These are phyloP conservation scores for Entomyzon cyanotis DNA, from an alignment of 2,113 vertebrate genomes.

Conservation along the genomic window DNA sequence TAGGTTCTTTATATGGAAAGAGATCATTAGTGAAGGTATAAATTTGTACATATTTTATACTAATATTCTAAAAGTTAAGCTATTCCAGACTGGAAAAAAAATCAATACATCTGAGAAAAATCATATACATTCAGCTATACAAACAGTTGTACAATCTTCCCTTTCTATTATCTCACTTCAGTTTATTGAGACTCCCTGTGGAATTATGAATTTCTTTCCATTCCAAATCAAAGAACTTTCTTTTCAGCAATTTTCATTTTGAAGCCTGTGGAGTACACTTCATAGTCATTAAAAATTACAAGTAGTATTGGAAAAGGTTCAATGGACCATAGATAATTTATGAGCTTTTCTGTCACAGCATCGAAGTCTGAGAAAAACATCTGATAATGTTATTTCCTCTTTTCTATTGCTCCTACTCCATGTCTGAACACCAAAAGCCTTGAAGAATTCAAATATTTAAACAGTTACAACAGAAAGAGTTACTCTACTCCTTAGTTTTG, in stretches of 20 bases:
- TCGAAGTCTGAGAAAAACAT: neutral
- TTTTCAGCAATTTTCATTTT: neutral
- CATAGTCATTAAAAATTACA: neutral
- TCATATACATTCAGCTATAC: neutral
- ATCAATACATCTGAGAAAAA: neutral
- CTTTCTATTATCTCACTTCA: neutral
- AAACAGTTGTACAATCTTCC: neutral
- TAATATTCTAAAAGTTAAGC: neutral
- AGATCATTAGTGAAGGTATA: neutral
- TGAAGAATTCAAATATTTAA: constrained; percentile 26
- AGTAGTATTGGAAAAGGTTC: neutral
- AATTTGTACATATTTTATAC: neutral
- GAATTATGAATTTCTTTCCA: neutral
- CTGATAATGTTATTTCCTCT: neutral
- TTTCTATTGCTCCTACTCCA: neutral
- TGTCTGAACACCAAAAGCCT: neutral
- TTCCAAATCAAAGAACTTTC: neutral
- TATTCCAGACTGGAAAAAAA: neutral
- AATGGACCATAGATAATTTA: neutral
- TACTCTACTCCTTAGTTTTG: neutral
- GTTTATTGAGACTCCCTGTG: neutral
- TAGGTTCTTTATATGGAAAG: neutral
- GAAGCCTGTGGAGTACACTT: neutral
- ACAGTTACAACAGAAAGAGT: neutral
- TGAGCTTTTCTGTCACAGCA: neutral